phyloP scores from a whole-genome alignment of 2,113 vertebrate species.

The Phaetusa simplex region DNA sequence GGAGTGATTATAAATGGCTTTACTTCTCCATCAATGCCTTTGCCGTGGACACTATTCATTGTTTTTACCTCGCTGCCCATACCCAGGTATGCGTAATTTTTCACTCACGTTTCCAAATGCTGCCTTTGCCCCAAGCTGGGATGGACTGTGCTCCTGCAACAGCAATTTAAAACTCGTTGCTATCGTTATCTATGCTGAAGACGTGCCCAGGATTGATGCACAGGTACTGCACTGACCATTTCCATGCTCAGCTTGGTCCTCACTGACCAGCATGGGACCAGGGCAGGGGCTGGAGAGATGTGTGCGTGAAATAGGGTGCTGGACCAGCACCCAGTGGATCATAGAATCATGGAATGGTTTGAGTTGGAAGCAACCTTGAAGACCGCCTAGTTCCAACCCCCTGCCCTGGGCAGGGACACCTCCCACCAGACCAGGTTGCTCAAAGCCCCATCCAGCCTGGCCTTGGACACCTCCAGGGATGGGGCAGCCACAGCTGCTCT shows the following conservation, averaged over 20 bases:
- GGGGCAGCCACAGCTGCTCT: neutral
- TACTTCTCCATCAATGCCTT: neutral
- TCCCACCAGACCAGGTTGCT: neutral
- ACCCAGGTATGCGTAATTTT: neutral
- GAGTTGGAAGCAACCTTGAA: neutral
- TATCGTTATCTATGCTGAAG: neutral
- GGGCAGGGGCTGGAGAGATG: neutral
- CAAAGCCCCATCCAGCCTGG: neutral
- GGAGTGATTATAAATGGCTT: constrained; percentile 6
- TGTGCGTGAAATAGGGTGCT: neutral
- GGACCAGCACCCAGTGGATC: neutral
- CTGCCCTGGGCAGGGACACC: neutral
- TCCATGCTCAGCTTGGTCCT: neutral
- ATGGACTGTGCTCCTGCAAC: neutral
- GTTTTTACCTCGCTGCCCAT: neutral
- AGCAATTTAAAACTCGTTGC: neutral
- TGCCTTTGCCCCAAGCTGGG: accelerated
- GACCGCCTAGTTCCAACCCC: neutral
- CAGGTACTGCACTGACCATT: neutral
- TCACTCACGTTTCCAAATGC: neutral
- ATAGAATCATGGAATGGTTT: neutral
- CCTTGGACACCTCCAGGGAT: neutral
- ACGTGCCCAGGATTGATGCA: accelerated
- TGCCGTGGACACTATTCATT: neutral
- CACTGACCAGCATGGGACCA: accelerated